Percentiles rank a stretch among this genome's conserved stretches.
Conservation (phyloP, 2,888 invertebrate genomes). For the Folsomia candida region DNA sequence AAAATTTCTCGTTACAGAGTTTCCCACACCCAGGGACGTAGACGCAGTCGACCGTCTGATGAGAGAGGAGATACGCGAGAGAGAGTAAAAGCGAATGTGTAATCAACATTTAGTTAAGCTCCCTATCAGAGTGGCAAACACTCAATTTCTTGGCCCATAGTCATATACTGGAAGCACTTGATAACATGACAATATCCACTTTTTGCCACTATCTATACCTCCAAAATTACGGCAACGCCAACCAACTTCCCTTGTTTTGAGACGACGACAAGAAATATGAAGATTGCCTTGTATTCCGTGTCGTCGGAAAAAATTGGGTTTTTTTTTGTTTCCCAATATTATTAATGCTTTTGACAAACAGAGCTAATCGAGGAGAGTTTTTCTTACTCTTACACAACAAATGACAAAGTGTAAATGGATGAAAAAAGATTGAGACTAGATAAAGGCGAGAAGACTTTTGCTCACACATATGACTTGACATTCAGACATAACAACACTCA, state of each 20-base stretch:
- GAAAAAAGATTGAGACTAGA: no score
- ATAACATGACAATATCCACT: constrained; percentile 1
- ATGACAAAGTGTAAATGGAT: no score
- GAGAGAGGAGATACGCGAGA: neutral
- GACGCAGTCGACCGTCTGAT: neutral
- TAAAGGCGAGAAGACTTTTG: no score
- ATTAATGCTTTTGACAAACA: no score
- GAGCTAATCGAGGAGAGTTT: no score
- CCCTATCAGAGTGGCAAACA: constrained; percentile 1
- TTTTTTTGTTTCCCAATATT: no score
- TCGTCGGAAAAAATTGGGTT: no score
- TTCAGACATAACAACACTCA: neutral
- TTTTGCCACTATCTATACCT: neutral
- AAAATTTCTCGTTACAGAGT: constrained; percentile 2
- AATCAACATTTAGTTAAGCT: constrained; percentile 15
- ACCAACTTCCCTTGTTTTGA: no score
- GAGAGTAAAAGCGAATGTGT: constrained; percentile 9
- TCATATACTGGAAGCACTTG: neutral
- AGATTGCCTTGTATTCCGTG: no score
- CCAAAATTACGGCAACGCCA: no score
- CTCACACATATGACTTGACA: neutral
- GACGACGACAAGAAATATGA: no score
- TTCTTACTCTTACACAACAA: no score
- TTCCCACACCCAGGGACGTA: neutral
- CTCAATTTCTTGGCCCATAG: constrained; percentile 2